Evolutionary conservation across 2,797 vertebrate species (phyloP).

Genomic region (Semotilus atromaculatus): DNA sequence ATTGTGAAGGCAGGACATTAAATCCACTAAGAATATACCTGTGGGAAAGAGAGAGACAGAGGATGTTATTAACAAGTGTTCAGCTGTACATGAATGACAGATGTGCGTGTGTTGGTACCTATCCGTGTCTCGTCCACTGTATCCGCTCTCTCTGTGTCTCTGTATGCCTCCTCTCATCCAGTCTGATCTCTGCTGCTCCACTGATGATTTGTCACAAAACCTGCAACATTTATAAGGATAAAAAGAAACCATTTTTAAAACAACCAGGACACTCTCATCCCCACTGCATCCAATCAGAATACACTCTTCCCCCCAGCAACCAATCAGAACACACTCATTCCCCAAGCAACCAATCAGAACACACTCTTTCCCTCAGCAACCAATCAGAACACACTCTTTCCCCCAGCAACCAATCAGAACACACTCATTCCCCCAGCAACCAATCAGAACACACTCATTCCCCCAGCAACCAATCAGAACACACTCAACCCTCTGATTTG

Average conservation of each 20-base stretch:
- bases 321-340: background rate
- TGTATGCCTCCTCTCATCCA: slow-evolving; percentile 31
- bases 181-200: slow-evolving; percentile 29
- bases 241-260: background rate
- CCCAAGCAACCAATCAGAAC: slow-evolving; percentile 2
- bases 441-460: background rate
- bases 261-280: background rate
- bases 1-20: slow-evolving; percentile 41
- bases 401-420: slow-evolving; percentile 7
- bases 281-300: background rate
- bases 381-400: background rate
- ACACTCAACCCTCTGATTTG: background rate
- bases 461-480: background rate
- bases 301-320: background rate
- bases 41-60: slow-evolving; percentile 46
- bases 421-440: background rate
- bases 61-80: slow-evolving; percentile 17
- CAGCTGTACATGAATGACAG: background rate
- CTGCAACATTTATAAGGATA: slow-evolving; percentile 50
- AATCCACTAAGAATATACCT: slow-evolving; percentile 63
- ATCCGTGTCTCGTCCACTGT: slow-evolving; percentile 59
- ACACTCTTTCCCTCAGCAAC: background rate
- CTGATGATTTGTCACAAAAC: slow-evolving; percentile 53
- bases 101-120: slow-evolving; percentile 54
- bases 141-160: slow-evolving; percentile 52